Base-by-base conservation (phyloP, 2,797 vertebrate genomes). In the Thamnophis elegans region DNA sequence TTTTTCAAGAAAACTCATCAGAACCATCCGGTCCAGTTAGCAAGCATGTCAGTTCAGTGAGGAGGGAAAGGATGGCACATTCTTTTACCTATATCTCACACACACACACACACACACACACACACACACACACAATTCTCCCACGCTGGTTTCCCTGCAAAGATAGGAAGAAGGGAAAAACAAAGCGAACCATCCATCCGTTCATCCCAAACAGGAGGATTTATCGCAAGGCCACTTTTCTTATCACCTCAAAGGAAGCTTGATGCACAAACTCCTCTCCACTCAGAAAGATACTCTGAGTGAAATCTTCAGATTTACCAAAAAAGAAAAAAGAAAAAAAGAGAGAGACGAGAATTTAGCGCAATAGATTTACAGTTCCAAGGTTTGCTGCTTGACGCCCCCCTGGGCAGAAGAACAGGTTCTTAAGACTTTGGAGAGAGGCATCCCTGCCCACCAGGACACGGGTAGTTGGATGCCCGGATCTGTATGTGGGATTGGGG, bases 11-110 rank as follows among this genome's bases (percentile, higher is more conserved):
- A 73, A 25, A 1, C 65, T 86, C 51, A 11, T 28, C 55, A 51
- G 85, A 93, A 89, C 78, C 89, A 93, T 10, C 85, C 89, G 3
- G 5, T 85, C 87, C 65, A 85, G 92, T 28, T 93, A 88, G 92
- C 85, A 90, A 78, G 85, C 91, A 88, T 18, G 95, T 89, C 92
- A 94, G 93, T 94, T 93, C 7, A 62, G 11, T 12, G 62, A 54
- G 65, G 86, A 94, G 78, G 85, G 10, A 47, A 32, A 32, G 36
- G 73, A 42, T 92, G 91, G 36, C 11, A 42, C 85, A 92, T 93
- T 93, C 93, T 87, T 95, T 93, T 88, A 91, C 92, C 60, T 9
- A 0, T 1, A 10, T 0, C 32, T 36, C 1, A 36, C n/a, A n/a
- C n/a, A n/a, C n/a, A n/a, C n/a, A n/a, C n/a, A n/a, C n/a, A n/a